Conservation (phyloP, 2,888 invertebrate genomes). For the Crepidodera aurea region DNA sequence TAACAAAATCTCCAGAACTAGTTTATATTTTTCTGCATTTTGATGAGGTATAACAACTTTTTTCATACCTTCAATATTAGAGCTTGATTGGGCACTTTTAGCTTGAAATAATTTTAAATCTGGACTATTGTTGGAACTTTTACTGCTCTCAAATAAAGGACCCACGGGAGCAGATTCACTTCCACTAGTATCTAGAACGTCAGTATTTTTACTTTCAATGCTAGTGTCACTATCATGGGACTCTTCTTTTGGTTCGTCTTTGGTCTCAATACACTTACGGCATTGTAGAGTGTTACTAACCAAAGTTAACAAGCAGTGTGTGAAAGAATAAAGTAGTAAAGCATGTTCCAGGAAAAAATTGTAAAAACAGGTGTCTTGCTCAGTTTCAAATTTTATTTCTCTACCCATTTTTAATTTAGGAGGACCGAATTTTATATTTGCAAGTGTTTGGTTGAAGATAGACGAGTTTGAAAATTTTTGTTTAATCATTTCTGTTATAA, state of each 20-base stretch:
- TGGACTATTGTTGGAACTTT: slow-evolving; percentile 23
- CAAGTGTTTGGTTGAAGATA: slow-evolving; percentile 32
- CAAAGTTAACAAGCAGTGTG: slow-evolving; percentile 53
- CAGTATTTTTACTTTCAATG: slow-evolving; percentile 13
- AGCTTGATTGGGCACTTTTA: slow-evolving; percentile 28
- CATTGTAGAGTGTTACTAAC: slow-evolving; percentile 47
- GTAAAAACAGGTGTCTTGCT: slow-evolving; percentile 42
- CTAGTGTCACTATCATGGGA: slow-evolving; percentile 10
- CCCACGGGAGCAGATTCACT: slow-evolving; percentile 37
- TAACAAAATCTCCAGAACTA: slow-evolving; percentile 33
- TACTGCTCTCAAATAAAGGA: slow-evolving; percentile 35
- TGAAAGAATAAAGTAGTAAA: slow-evolving; percentile 53
- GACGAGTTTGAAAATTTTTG: slow-evolving; percentile 39
- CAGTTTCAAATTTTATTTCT: slow-evolving; percentile 27
- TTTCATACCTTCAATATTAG: neutral
- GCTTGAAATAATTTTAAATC: slow-evolving; percentile 42
- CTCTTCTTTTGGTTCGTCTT: slow-evolving; percentile 12
- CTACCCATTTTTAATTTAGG: slow-evolving; percentile 29
- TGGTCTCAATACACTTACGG: slow-evolving; percentile 38
- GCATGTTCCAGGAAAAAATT: slow-evolving; percentile 50
- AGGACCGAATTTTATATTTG: slow-evolving; percentile 19
- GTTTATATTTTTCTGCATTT: slow-evolving; percentile 26
- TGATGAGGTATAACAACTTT: neutral
- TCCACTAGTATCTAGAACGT: slow-evolving; percentile 22
- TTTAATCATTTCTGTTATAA: slow-evolving; percentile 44